Evolutionary conservation across 2,113 vertebrate species (phyloP).

Genomic region (Rissa tridactyla): DNA sequence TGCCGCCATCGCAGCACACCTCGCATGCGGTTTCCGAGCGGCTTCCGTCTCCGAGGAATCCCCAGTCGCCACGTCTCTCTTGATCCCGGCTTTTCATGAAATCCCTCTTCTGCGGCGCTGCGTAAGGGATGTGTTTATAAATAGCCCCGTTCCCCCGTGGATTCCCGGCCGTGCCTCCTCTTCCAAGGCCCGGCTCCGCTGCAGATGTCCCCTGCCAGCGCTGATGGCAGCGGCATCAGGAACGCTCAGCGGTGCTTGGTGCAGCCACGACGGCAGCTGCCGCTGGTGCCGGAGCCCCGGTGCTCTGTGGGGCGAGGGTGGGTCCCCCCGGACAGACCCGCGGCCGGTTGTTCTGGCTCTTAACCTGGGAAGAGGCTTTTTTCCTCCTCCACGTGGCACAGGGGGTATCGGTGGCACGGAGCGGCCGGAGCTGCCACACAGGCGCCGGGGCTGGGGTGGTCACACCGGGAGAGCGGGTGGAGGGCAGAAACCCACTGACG

Average conservation of each 20-base stretch:
- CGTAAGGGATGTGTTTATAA: neutral
- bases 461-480: rapidly evolving
- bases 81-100: neutral
- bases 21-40: rapidly evolving
- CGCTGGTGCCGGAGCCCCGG: rapidly evolving
- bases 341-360: rapidly evolving
- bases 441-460: rapidly evolving
- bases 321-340: rapidly evolving
- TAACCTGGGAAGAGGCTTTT: neutral
- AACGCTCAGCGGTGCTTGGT: rapidly evolving
- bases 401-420: neutral
- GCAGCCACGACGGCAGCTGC: neutral
- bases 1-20: rapidly evolving
- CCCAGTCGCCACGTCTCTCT: neutral
- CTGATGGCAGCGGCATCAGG: neutral
- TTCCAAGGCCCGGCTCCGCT: neutral
- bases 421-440: rapidly evolving
- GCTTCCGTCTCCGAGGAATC: neutral
- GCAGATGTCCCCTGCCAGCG: neutral
- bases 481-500: rapidly evolving
- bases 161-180: neutral
- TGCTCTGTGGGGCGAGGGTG: rapidly evolving
- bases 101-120: neutral
- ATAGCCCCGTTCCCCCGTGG: neutral
- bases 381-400: rapidly evolving